Evolutionary conservation across 2,888 invertebrate species (phyloP).

Genomic region (Scaptomyza parva): DNA sequence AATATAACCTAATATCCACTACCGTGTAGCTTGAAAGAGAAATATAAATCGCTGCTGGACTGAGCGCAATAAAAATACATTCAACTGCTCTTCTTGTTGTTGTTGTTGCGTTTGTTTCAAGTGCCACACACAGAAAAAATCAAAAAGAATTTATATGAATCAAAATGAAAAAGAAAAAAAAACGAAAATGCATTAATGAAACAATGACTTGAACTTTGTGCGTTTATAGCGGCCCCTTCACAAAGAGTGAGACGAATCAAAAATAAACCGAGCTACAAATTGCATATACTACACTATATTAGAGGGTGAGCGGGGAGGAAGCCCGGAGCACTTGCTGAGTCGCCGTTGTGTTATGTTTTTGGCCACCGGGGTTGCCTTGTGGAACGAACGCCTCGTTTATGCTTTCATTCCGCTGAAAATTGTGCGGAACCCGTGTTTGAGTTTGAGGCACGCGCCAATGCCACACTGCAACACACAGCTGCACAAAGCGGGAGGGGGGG

Average conservation of each 20-base stretch:
- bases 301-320: not conserved
- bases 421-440: conserved; percentile 77
- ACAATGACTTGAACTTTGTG: conserved; percentile 45
- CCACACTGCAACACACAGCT: conserved; percentile 28
- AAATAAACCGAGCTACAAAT: conserved; percentile 70
- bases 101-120: conserved; percentile 1
- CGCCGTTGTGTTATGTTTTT: conserved; percentile 38
- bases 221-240: conserved; percentile 7
- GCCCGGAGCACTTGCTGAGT: conserved; percentile 12
- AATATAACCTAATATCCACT: conserved; percentile 33
- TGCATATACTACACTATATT: conserved; percentile 46
- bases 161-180: no score
- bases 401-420: conserved; percentile 76
- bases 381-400: conserved; percentile 74
- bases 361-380: conserved; percentile 64
- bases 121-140: conserved; percentile 20
- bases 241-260: conserved; percentile 26
- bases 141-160: conserved; percentile 43
- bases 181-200: conserved; percentile 21
- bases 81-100: not conserved
- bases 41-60: conserved; percentile 10
- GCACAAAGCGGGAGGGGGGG: not conserved
- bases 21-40: conserved; percentile 25
- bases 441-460: conserved; percentile 73
- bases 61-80: conserved; percentile 20